phyloP scores from a whole-genome alignment of 2,888 invertebrate genomes.

The Acrobasis repandana region DNA sequence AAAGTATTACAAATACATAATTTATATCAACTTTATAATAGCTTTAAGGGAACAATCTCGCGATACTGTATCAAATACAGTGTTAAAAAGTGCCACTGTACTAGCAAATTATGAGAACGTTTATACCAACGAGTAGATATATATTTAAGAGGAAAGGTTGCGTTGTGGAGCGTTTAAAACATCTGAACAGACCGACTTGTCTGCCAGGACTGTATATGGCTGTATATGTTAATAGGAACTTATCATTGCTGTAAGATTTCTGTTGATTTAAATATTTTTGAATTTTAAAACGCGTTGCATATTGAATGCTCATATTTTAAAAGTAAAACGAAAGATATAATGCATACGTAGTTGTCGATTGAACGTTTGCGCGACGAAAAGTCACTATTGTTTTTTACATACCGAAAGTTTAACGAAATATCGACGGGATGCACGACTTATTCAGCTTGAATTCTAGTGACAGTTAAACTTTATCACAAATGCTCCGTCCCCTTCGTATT shows the following conservation, averaged over 20 bases:
- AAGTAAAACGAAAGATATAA: slow-evolving; percentile 5
- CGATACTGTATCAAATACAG: slow-evolving; percentile 76
- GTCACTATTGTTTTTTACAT: slow-evolving; percentile 35
- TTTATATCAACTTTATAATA: slow-evolving; percentile 70
- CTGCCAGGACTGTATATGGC: slow-evolving; percentile 4
- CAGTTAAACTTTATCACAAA: slow-evolving; percentile 26
- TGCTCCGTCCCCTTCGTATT: slow-evolving; percentile 61
- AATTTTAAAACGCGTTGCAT: not conserved
- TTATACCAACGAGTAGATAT: slow-evolving; percentile 24
- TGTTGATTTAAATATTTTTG: not conserved
- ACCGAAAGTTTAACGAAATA: slow-evolving; percentile 36
- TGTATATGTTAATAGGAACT: slow-evolving; percentile 1
- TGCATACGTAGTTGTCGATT: not conserved
- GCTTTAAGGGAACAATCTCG: slow-evolving; percentile 72
- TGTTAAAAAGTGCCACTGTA: slow-evolving; percentile 68
- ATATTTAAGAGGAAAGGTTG: slow-evolving; percentile 21
- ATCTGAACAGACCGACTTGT: slow-evolving; percentile 11
- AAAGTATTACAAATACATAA: slow-evolving; percentile 76
- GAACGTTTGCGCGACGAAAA: slow-evolving; percentile 21
- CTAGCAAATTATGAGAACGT: slow-evolving; percentile 42
- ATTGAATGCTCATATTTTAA: not conserved
- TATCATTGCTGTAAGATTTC: slow-evolving; percentile 14
- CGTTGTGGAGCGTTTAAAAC: not conserved
- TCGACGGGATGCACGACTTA: slow-evolving; percentile 26
- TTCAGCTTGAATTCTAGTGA: slow-evolving; percentile 6